Evolutionary conservation across 2,888 invertebrate genomes (phyloP).

Genomic region (Abrostola triplasia): DNA sequence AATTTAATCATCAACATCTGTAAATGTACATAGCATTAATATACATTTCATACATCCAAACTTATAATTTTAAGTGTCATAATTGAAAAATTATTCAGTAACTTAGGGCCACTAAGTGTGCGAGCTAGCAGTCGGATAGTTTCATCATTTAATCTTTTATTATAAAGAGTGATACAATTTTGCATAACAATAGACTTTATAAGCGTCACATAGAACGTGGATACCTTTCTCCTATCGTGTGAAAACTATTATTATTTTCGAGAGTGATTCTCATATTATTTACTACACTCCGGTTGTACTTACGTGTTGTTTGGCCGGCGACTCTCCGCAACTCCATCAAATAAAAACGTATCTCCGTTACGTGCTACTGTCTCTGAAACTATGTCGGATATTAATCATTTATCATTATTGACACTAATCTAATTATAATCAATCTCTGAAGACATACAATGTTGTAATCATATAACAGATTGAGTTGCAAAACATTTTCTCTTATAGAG

Average conservation of each 20-base stretch:
- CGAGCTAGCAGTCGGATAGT: not conserved
- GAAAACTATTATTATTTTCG: no score
- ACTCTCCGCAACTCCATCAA: no score
- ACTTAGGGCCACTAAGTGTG: constrained; percentile 20
- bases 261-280: no score
- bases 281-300: no score
- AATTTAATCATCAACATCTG: constrained; percentile 29
- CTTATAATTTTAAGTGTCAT: constrained; percentile 20
- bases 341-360: no score
- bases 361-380: not conserved
- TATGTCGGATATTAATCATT: not conserved
- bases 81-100: constrained; percentile 44
- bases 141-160: no score
- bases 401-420: not conserved
- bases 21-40: constrained; percentile 29
- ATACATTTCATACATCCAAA: constrained; percentile 35
- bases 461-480: not conserved
- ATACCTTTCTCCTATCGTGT: no score
- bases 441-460: not conserved
- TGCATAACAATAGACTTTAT: no score
- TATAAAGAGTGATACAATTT: no score
- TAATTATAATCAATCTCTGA: not conserved
- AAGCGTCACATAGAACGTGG: no score
- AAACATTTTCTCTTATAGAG: no score
- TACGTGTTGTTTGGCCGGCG: no score